Conservation (phyloP, 2,113 vertebrate genomes). For the Symphodus melops region DNA sequence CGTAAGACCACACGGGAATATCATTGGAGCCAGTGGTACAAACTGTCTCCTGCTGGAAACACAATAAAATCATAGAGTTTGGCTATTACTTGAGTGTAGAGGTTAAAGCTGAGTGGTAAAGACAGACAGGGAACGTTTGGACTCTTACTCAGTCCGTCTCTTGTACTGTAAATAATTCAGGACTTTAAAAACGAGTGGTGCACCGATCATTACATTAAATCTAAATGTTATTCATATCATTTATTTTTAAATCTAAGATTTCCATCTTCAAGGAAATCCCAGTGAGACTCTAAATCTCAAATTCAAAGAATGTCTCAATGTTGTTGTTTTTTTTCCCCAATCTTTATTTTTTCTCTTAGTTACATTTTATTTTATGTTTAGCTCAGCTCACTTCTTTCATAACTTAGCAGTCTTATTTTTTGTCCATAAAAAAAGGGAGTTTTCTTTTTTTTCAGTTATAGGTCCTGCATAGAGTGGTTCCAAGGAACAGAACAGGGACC, state of each 20-base stretch:
- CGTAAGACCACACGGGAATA: slow-evolving; percentile 19
- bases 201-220: neutral
- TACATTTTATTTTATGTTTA: neutral
- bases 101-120: neutral
- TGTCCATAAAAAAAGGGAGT: too few relatives aligned
- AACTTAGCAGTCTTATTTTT: too few relatives aligned
- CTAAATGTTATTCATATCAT: slow-evolving; percentile 24
- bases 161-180: slow-evolving; percentile 27
- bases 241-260: slow-evolving; percentile 20
- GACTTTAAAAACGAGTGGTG: slow-evolving; percentile 7
- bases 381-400: too few relatives aligned
- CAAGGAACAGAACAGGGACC: too few relatives aligned
- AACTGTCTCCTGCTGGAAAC: neutral
- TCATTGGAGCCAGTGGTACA: neutral
- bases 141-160: slow-evolving; percentile 14
- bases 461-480: too few relatives aligned
- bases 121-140: neutral
- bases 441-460: too few relatives aligned
- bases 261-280: slow-evolving; percentile 11
- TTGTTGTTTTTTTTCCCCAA: neutral
- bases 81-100: neutral
- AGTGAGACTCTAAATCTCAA: slow-evolving; percentile 6
- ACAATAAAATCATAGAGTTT: neutral
- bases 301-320: slow-evolving; percentile 15
- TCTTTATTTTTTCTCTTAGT: neutral